Evolutionary conservation across 2,888 invertebrate genomes (phyloP).

Genomic region (Oscheius sp.): DNA sequence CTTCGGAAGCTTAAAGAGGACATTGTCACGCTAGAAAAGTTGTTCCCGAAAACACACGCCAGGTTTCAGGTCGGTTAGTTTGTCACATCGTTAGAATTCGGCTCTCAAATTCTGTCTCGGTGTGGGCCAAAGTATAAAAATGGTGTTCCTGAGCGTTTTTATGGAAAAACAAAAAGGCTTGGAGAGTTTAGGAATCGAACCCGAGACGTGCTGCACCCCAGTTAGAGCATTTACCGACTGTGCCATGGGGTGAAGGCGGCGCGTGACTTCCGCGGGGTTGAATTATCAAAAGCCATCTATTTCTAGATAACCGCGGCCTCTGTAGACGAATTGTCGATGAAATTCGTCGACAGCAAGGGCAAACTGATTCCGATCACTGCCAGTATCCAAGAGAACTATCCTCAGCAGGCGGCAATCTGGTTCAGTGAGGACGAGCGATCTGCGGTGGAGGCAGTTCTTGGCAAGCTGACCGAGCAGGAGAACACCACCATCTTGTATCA

Average conservation of each 20-base stretch:
- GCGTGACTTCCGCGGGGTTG: background rate
- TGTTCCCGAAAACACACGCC: conserved; percentile 95
- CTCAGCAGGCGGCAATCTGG: conserved; percentile 97
- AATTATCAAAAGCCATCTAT: background rate
- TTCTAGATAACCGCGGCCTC: conserved; percentile 83
- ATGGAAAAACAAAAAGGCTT: no score
- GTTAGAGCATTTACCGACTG: no score
- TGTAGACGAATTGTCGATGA: conserved; percentile 98
- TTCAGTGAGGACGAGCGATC: conserved; percentile 94
- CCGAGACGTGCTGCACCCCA: no score
- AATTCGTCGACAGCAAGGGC: conserved; percentile 94
- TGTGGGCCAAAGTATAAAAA: no score
- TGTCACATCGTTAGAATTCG: background rate
- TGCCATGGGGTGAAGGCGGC: no score
- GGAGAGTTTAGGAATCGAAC: no score
- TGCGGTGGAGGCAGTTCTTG: conserved; percentile 92
- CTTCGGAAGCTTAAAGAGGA: conserved; percentile 97
- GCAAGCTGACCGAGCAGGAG: conserved; percentile 87
- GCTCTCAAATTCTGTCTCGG: background rate
- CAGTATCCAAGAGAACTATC: conserved; percentile 99
- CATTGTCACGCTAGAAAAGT: conserved; percentile 94
- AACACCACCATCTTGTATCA: conserved; percentile 54
- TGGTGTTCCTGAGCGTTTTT: no score
- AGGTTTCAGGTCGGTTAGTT: conserved; percentile 79
- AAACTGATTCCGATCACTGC: conserved; percentile 96